Evolutionary conservation across 2,888 invertebrate species (phyloP).

Genomic region (Psococerastis gibbosa): DNA sequence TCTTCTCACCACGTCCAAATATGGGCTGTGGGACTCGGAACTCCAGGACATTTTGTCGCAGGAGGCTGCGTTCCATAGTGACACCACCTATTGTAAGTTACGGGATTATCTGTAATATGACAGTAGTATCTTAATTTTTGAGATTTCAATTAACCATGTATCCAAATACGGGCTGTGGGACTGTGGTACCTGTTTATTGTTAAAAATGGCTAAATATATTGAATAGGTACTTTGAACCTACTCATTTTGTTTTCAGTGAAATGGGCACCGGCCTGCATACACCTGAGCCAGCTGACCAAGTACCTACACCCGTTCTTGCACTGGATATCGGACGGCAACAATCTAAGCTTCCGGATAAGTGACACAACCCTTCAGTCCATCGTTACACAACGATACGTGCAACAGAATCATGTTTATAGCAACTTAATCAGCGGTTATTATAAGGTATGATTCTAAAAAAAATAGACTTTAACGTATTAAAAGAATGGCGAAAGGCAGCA

Average conservation of each 20-base stretch:
- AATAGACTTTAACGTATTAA: no score
- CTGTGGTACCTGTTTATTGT: no score
- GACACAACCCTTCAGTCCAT: constrained; percentile 39
- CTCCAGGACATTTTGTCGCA: constrained; percentile 49
- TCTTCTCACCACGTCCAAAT: constrained; percentile 50
- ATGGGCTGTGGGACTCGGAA: constrained; percentile 66
- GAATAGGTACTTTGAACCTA: no score
- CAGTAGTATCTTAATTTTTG: no score
- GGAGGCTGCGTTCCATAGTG: constrained; percentile 40
- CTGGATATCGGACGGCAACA: constrained; percentile 35
- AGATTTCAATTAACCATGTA: no score
- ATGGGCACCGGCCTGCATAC: constrained; percentile 49
- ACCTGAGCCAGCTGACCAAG: constrained; percentile 45
- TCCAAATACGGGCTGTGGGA: no score
- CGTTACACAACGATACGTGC: constrained; percentile 40
- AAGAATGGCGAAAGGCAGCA: no score
- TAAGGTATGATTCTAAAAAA: constrained; percentile 32
- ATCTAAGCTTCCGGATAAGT: constrained; percentile 44
- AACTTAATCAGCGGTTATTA: constrained; percentile 38
- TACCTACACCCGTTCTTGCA: constrained; percentile 46
- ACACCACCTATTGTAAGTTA: constrained; percentile 39
- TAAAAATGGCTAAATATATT: no score
- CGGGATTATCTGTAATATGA: no score
- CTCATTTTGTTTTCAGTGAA: constrained; percentile 39
- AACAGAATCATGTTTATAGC: constrained; percentile 30